Evolutionary conservation across 2,797 vertebrate species (phyloP).

Genomic region (Mustela erminea): DNA sequence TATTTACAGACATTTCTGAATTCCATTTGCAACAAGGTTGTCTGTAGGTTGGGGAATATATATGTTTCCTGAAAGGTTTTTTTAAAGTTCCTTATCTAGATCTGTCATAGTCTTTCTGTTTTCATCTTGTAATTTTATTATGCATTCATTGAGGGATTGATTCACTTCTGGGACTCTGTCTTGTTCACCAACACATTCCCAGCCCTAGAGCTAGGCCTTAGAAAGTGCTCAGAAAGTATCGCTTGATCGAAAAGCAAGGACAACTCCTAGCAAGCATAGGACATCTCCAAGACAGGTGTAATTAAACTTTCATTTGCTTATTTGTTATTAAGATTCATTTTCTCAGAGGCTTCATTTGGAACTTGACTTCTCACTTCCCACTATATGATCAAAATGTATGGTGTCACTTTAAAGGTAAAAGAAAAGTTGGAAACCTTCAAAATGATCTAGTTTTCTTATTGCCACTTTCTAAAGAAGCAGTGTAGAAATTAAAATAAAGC

Average conservation of each 20-base stretch:
- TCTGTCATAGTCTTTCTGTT: background rate
- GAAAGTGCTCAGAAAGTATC: background rate
- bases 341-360: constrained; percentile 38
- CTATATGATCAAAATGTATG: background rate
- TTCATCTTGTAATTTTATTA: background rate
- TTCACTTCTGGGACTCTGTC: background rate
- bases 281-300: background rate
- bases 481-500: constrained; percentile 34
- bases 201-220: background rate
- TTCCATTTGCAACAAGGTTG: background rate
- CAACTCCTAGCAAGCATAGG: background rate
- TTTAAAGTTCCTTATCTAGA: background rate
- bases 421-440: background rate
- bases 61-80: background rate
- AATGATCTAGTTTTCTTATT: background rate
- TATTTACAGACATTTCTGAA: background rate
- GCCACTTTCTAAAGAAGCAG: background rate
- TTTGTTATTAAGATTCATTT: constrained; percentile 8
- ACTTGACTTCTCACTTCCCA: background rate
- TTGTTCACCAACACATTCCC: background rate
- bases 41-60: background rate
- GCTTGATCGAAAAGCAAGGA: background rate
- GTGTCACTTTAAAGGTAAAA: background rate
- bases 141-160: no score
- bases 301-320: background rate